A percentile compares a stretch with the other conserved stretches of the same genome.
These are phyloP conservation scores for Margaritifera margaritifera DNA, from an alignment of 2,888 invertebrate genomes.

Conservation along the genomic window DNA sequence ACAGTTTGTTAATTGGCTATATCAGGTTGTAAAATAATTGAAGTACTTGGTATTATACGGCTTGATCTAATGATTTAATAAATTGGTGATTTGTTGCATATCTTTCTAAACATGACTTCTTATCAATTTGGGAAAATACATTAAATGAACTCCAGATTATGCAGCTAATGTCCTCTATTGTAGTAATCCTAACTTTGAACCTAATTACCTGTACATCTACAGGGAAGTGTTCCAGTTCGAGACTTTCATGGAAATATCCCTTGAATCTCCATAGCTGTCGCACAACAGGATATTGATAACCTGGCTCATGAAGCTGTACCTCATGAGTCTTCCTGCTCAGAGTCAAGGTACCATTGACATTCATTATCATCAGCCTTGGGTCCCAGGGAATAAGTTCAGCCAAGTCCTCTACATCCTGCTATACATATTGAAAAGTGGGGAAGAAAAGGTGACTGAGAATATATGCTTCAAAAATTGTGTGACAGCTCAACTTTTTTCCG, in stretches of 20 bases:
- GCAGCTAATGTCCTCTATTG: no score
- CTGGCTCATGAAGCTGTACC: conserved; percentile 45
- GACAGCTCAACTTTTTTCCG: no score
- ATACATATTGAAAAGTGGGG: background rate
- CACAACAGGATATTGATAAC: conserved; percentile 51
- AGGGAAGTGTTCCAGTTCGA: conserved; percentile 63
- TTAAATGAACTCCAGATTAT: no score
- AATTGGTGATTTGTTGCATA: no score
- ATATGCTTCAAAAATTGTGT: background rate
- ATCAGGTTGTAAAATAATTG: no score
- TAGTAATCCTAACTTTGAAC: no score
- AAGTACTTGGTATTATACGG: no score
- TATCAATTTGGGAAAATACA: conserved; percentile 3
- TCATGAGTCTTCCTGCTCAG: conserved; percentile 41
- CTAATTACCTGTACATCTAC: conserved; percentile 63
- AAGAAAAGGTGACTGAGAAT: background rate
- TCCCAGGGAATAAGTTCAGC: conserved; percentile 48
- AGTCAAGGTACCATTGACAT: conserved; percentile 46
- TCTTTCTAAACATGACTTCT: background rate
- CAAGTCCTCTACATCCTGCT: conserved; percentile 27
- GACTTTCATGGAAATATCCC: conserved; percentile 56
- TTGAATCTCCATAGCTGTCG: conserved; percentile 55
- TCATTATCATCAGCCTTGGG: conserved; percentile 54
- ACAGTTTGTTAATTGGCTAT: no score
- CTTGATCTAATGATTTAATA: no score